Conservation (phyloP, 2,888 invertebrate species). For the Tenthredo distinguenda region DNA sequence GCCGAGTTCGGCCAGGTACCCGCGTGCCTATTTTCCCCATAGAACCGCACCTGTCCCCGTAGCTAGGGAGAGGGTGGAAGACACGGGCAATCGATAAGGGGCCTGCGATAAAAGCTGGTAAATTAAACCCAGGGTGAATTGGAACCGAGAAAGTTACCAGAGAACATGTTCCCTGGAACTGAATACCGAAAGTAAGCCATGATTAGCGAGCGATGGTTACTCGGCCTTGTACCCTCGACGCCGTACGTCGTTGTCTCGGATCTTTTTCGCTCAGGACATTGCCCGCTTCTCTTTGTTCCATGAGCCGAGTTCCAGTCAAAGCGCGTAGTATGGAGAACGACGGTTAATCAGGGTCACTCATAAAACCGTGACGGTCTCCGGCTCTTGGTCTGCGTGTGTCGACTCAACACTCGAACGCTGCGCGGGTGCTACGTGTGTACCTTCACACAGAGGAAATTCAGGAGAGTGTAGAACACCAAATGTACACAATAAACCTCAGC, state of each 20-base stretch:
- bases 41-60: slow-evolving; percentile 23
- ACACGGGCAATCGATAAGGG: neutral
- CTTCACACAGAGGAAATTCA: neutral
- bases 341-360: slow-evolving; percentile 22
- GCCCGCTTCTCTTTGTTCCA: slow-evolving; percentile 37
- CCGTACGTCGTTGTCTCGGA: neutral
- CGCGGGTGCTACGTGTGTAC: neutral
- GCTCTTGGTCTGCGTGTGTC: neutral
- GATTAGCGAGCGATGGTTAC: neutral
- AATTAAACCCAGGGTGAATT: neutral
- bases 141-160: neutral
- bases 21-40: neutral
- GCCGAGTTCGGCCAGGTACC: neutral
- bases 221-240: neutral
- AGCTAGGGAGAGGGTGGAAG: neutral
- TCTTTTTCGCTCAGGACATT: slow-evolving; percentile 13
- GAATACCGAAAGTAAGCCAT: neutral
- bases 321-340: slow-evolving; percentile 1
- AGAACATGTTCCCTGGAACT: neutral
- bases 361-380: slow-evolving; percentile 14
- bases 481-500: neutral
- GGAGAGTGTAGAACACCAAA: neutral
- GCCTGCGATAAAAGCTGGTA: neutral
- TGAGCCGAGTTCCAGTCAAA: neutral
- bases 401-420: neutral